Conservation (phyloP, 2,888 invertebrate species). For the Drosophila mayaguana region DNA sequence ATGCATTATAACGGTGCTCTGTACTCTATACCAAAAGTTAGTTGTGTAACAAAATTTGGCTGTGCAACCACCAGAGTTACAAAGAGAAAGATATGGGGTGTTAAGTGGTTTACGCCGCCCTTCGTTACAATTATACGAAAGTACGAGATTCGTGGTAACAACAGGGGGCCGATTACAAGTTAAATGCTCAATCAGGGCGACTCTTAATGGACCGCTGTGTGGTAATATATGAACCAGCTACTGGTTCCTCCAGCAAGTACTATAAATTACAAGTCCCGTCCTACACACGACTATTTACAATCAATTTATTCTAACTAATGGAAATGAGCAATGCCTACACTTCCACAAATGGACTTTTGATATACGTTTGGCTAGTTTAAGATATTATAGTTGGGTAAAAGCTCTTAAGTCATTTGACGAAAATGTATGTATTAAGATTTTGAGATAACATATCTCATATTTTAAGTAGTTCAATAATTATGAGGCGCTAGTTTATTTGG, state of each 20-base stretch:
- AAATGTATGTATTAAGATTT: neutral
- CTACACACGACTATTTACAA: conserved; percentile 11
- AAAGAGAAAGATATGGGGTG: conserved; percentile 69
- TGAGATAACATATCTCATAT: no score
- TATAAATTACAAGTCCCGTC: conserved; percentile 49
- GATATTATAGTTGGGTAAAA: neutral
- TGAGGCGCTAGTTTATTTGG: neutral
- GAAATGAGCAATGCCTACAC: conserved; percentile 33
- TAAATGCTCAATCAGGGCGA: conserved; percentile 77
- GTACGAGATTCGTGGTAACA: conserved; percentile 43
- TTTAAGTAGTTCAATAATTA: neutral
- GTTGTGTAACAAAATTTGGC: conserved; percentile 37
- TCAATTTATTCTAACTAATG: conserved; percentile 51
- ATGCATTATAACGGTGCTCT: conserved; percentile 77
- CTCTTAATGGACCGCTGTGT: conserved; percentile 63
- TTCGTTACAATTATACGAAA: conserved; percentile 45
- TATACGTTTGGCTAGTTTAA: neutral
- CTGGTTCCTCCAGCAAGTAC: conserved; percentile 30
- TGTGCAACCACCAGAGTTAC: conserved; percentile 62
- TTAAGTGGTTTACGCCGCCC: conserved; percentile 74
- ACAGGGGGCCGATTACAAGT: conserved; percentile 74
- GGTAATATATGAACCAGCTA: conserved; percentile 44
- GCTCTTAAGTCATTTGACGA: neutral
- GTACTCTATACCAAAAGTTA: neutral
- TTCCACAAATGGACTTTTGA: conserved; percentile 1